Evolutionary conservation across 2,888 invertebrate genomes (phyloP).

Genomic region (Drosophila glabriapex): DNA sequence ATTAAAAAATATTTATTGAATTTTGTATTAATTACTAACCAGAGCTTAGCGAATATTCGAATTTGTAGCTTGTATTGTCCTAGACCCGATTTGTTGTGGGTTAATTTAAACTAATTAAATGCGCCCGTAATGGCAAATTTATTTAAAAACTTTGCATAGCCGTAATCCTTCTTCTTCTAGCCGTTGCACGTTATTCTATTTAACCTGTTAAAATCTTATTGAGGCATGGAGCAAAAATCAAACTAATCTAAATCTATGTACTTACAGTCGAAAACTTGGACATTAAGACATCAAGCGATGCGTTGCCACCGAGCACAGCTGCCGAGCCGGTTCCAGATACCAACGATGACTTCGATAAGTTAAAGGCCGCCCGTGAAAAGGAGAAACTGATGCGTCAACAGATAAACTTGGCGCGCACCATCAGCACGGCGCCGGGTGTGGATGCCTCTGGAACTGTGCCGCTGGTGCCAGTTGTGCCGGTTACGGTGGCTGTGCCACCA

Average conservation of each 20-base stretch:
- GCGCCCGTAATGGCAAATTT: constrained; percentile 26
- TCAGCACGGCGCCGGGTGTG: constrained; percentile 83
- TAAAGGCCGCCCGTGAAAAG: constrained; percentile 89
- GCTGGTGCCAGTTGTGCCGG: constrained; percentile 20
- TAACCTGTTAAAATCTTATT: constrained; percentile 1
- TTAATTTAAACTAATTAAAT: constrained; percentile 5
- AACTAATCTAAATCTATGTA: constrained; percentile 12
- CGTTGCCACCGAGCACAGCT: constrained; percentile 40
- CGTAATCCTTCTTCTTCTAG: constrained; percentile 31
- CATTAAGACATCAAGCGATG: constrained; percentile 71
- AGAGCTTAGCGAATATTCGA: constrained; percentile 30
- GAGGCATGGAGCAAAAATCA: not conserved
- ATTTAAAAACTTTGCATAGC: constrained; percentile 39
- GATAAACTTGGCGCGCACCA: constrained; percentile 87
- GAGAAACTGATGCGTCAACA: constrained; percentile 88
- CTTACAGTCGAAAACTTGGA: constrained; percentile 83
- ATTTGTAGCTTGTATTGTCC: constrained; percentile 32
- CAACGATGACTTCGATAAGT: constrained; percentile 90
- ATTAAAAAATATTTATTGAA: not conserved
- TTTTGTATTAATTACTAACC: constrained; percentile 38
- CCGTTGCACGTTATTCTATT: constrained; percentile 51
- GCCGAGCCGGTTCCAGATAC: constrained; percentile 66
- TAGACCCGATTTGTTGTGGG: not conserved
- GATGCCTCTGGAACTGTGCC: constrained; percentile 52
- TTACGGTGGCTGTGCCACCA: not conserved